Conservation (phyloP, 2,113 vertebrate species). For the Gulo gulo region DNA sequence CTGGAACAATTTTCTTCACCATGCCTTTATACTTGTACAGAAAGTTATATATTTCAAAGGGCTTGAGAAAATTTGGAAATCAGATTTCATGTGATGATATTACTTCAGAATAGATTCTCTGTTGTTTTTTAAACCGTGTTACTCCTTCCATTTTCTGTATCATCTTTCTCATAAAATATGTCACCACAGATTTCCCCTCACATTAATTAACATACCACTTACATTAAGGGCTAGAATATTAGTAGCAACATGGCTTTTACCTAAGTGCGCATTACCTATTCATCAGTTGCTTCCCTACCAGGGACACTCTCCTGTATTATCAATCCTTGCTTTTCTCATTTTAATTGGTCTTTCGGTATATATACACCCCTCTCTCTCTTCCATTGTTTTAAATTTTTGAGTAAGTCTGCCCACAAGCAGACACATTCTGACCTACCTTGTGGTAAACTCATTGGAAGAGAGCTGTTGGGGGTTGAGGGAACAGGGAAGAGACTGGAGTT, state of each 20-base stretch:
- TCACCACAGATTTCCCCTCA: not conserved
- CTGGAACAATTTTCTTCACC: not conserved
- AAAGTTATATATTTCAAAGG: not conserved
- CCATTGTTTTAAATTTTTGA: not conserved
- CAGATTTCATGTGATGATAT: not conserved
- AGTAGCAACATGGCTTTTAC: not conserved
- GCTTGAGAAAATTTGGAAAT: not conserved
- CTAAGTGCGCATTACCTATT: not conserved
- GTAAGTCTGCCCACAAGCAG: not conserved
- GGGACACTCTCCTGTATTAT: not conserved
- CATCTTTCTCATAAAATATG: not conserved
- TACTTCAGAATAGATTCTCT: not conserved
- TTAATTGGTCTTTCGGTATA: not conserved
- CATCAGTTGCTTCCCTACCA: not conserved
- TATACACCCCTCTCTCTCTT: accelerated
- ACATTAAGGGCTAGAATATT: not conserved
- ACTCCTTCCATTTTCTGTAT: not conserved
- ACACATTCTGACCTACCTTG: not conserved
- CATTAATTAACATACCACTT: not conserved
- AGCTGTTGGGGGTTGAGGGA: not conserved
- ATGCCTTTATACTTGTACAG: not conserved
- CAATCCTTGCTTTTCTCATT: not conserved
- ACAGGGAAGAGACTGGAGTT: not conserved
- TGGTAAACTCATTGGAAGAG: not conserved
- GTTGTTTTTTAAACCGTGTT: not conserved